phyloP scores from a whole-genome alignment of 1,140 invertebrate genomes.

The Pseudoatta argentina region DNA sequence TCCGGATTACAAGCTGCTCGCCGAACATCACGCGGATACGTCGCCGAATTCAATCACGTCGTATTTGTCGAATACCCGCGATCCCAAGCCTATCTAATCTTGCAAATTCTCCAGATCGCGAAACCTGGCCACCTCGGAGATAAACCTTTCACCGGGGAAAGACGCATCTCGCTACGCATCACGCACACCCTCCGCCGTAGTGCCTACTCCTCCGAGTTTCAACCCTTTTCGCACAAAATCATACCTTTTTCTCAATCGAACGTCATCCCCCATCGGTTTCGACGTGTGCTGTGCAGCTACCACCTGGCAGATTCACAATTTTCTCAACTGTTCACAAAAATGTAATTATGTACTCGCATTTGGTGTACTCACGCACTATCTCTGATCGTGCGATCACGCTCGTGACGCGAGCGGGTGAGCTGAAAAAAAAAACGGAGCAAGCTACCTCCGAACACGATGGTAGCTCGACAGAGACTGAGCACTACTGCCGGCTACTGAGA shows the following conservation, averaged over 20 bases:
- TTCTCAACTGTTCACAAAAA: slow-evolving; percentile 23
- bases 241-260: slow-evolving; percentile 77
- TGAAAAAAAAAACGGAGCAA: not conserved
- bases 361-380: not conserved
- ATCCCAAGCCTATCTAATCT: not conserved
- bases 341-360: slow-evolving; percentile 4
- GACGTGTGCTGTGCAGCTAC: not conserved
- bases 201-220: not conserved
- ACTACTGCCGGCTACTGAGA: slow-evolving; percentile 63
- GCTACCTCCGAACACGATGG: slow-evolving; percentile 15
- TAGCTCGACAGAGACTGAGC: slow-evolving; percentile 75
- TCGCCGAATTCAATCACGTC: not conserved
- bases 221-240: not conserved
- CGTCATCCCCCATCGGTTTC: slow-evolving; percentile 77
- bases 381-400: slow-evolving; percentile 11
- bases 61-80: slow-evolving; percentile 6
- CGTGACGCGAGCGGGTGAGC: slow-evolving; percentile 7
- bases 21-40: not conserved
- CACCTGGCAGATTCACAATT: slow-evolving; percentile 6
- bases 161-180: not conserved
- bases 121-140: not conserved
- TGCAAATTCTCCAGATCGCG: slow-evolving; percentile 1
- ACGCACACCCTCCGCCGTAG: slow-evolving; percentile 2
- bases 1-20: not conserved
- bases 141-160: not conserved